Percentiles rank a stretch among this genome's conserved stretches.
These are phyloP conservation scores for Tricholaema leucomelas DNA, from an alignment of 2,113 vertebrate species.

Conservation along the genomic window DNA sequence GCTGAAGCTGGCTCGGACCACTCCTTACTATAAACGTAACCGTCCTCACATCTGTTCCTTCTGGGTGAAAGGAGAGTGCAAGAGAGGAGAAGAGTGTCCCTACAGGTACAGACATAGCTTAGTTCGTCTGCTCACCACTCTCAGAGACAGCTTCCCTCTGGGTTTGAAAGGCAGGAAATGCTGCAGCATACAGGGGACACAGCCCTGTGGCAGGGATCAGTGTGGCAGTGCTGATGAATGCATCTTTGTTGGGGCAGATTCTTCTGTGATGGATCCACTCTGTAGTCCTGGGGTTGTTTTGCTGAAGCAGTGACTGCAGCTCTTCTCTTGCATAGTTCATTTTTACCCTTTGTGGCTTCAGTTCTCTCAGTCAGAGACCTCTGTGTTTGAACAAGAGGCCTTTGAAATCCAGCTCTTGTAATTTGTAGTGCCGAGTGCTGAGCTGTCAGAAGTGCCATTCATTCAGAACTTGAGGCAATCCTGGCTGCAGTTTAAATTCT, in stretches of 20 bases:
- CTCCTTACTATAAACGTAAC: conserved; percentile 98
- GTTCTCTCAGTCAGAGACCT: background rate
- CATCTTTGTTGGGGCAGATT: background rate
- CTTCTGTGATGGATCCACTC: background rate
- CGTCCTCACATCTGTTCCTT: conserved; percentile 98
- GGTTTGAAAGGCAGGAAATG: background rate
- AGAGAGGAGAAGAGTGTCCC: conserved; percentile 97
- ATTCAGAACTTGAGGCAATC: background rate
- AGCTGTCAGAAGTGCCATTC: background rate
- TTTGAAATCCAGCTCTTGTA: conserved; percentile 6
- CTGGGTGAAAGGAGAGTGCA: conserved; percentile 99
- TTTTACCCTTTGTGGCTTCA: background rate
- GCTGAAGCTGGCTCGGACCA: conserved; percentile 94
- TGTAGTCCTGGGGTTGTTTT: background rate
- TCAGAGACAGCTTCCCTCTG: background rate
- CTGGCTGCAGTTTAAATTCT: background rate
- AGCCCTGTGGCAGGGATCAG: fast-evolving
- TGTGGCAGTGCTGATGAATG: background rate
- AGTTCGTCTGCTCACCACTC: fast-evolving
- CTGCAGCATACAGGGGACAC: background rate
- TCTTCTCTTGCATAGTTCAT: background rate
- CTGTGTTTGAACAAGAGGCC: conserved; percentile 28
- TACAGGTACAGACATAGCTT: conserved; percentile 82
- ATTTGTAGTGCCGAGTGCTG: background rate
- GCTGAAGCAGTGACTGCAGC: background rate